phyloP scores from a whole-genome alignment of 2,797 vertebrate genomes.

The Peromyscus melanophrys region DNA sequence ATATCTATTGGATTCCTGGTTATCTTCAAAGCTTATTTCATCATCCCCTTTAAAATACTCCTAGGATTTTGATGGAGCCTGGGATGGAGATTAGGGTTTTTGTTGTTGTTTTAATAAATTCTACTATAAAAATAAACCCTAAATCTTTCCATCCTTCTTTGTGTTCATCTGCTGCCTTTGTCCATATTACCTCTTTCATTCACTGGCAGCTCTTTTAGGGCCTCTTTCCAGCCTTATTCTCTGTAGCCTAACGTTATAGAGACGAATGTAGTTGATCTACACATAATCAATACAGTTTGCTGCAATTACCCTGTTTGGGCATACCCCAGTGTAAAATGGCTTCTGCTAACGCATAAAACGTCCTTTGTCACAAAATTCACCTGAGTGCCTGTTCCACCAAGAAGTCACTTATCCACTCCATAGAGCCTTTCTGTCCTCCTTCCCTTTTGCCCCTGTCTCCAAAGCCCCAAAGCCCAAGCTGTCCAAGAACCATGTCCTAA shows the following conservation, averaged over 20 bases:
- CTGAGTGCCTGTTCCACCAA: neutral
- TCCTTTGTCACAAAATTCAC: neutral
- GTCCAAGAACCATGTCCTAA: neutral
- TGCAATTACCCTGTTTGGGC: neutral
- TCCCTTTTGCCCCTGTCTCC: neutral
- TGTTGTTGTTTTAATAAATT: neutral
- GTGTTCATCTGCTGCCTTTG: neutral
- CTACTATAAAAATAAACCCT: neutral
- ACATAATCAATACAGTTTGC: neutral
- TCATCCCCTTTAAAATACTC: neutral
- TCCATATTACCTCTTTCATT: neutral
- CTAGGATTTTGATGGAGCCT: neutral
- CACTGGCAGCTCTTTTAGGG: too few species aligned
- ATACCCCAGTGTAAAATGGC: neutral
- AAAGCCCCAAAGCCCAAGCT: neutral
- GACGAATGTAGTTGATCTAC: neutral
- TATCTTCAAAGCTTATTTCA: conserved; percentile 1
- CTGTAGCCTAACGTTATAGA: neutral
- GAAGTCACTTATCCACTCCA: neutral
- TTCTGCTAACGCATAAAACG: neutral
- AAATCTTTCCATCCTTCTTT: neutral
- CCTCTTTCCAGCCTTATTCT: neutral
- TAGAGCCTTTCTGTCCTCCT: neutral
- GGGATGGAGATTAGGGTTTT: neutral
- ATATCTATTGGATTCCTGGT: neutral